phyloP scores from a whole-genome alignment of 1,140 invertebrate species.

The Paralvinella palmiformis region DNA sequence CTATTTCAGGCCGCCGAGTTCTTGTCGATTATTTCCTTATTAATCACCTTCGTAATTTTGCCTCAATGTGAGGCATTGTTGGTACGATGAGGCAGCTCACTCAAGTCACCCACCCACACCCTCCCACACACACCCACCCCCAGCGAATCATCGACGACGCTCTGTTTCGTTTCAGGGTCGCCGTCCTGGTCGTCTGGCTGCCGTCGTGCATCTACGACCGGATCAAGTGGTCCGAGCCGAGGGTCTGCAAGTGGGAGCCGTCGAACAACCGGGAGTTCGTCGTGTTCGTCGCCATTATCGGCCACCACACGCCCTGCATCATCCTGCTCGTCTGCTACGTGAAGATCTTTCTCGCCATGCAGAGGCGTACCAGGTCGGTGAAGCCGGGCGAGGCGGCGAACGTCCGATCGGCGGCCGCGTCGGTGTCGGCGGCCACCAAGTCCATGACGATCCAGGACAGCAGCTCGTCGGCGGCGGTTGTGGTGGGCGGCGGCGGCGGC shows the following conservation, averaged over 20 bases:
- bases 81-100: too few relatives aligned
- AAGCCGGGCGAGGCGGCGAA: background rate
- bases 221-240: slow-evolving; percentile 25
- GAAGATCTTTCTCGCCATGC: slow-evolving; percentile 8
- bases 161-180: slow-evolving; percentile 39
- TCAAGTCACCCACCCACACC: too few relatives aligned
- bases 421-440: background rate
- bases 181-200: slow-evolving; percentile 39
- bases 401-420: background rate
- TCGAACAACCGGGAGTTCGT: slow-evolving; percentile 42
- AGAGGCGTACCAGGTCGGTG: background rate
- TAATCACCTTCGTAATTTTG: too few relatives aligned
- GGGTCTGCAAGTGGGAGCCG: slow-evolving; percentile 44
- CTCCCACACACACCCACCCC: too few relatives aligned
- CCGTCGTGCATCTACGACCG: slow-evolving; percentile 43
- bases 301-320: slow-evolving; percentile 44
- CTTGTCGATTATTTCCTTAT: too few relatives aligned
- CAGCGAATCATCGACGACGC: too few relatives aligned
- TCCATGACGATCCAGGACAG: background rate
- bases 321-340: slow-evolving; percentile 41
- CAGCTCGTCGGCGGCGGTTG: background rate
- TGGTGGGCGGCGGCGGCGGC: background rate
- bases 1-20: too few relatives aligned
- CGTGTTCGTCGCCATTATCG: slow-evolving; percentile 43
- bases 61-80: too few relatives aligned